These are phyloP conservation scores for Peromyscus nudipes DNA, from an alignment of 2,797 vertebrate species.

Conservation along the genomic window DNA sequence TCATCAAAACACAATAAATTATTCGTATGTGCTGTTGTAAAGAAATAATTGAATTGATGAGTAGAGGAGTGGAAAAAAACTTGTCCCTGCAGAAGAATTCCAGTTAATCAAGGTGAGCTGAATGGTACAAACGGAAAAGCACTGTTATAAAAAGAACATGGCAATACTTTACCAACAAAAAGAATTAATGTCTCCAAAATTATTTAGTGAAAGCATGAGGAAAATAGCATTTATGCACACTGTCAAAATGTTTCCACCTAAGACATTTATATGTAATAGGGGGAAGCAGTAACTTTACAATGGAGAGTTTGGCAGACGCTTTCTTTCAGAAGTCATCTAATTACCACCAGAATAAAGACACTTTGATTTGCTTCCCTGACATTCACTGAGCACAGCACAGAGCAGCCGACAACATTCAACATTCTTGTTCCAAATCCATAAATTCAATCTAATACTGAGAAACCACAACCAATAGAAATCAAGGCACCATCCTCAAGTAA, in stretches of 20 bases:
- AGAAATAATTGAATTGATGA: background rate
- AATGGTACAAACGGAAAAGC: background rate
- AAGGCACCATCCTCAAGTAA: background rate
- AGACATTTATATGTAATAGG: background rate
- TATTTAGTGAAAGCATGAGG: background rate
- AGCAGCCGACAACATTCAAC: background rate
- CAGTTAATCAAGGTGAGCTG: background rate
- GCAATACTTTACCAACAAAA: conserved; percentile 12
- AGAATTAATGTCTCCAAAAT: background rate
- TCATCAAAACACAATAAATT: background rate
- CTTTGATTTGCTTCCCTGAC: background rate
- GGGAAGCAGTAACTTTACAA: background rate
- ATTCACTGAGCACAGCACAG: background rate
- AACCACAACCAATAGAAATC: background rate
- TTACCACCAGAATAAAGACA: background rate
- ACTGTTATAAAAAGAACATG: background rate
- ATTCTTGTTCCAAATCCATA: background rate
- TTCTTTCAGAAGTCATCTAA: background rate
- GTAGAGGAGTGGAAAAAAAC: background rate
- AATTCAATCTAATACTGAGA: background rate
- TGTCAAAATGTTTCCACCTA: background rate
- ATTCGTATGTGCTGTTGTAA: background rate
- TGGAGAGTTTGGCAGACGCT: background rate
- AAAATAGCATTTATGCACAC: background rate
- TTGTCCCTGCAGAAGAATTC: background rate